phyloP scores from a whole-genome alignment of 2,888 invertebrate genomes.

The Oxystoma pomonae region DNA sequence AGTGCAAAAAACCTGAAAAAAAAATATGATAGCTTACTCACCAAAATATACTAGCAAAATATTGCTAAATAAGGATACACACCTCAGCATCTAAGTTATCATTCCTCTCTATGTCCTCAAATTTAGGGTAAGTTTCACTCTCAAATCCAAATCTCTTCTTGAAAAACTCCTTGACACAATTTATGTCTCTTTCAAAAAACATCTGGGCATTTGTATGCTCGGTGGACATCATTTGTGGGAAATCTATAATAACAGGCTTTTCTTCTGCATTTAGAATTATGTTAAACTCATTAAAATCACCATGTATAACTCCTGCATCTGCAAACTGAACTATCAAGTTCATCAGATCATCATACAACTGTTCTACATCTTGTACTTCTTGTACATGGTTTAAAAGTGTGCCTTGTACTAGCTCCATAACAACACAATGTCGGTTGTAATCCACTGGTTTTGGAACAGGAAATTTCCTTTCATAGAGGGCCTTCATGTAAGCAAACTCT shows the following conservation, averaged over 20 bases:
- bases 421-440: constrained; percentile 90
- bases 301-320: constrained; percentile 95
- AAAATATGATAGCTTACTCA: neutral
- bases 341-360: constrained; percentile 92
- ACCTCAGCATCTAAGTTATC: constrained; percentile 79
- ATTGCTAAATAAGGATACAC: no score
- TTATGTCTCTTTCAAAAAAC: constrained; percentile 95
- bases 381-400: constrained; percentile 68
- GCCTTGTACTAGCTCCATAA: constrained; percentile 90
- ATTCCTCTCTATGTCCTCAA: constrained; percentile 70
- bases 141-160: constrained; percentile 64
- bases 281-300: constrained; percentile 99
- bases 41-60: no score
- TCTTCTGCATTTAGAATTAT: constrained; percentile 81
- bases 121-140: constrained; percentile 74
- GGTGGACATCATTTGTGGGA: constrained; percentile 98
- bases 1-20: constrained; percentile 70
- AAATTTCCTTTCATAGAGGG: constrained; percentile 82
- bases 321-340: constrained; percentile 85
- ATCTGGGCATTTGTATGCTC: constrained; percentile 87
- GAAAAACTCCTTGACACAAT: constrained; percentile 88
- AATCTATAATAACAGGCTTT: constrained; percentile 89
- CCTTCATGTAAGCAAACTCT: constrained; percentile 98
- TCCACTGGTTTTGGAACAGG: constrained; percentile 95
- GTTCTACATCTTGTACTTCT: constrained; percentile 65